Percentiles rank a stretch among this genome's conserved stretches.
phyloP scores from a whole-genome alignment of 2,113 vertebrate species.

The Gnathonemus longibarbis region DNA sequence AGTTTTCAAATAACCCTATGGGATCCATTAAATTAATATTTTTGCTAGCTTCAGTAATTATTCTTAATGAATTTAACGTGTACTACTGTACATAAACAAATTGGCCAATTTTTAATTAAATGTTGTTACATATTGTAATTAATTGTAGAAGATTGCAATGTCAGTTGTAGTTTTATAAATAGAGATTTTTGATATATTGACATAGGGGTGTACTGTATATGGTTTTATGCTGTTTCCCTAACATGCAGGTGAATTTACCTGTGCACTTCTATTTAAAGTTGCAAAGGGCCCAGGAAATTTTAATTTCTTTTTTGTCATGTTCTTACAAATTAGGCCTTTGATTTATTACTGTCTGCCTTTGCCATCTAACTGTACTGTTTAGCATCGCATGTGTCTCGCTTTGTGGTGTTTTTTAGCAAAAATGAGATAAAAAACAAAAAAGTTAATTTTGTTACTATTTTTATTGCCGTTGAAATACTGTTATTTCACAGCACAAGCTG shows the following conservation, averaged over 20 bases:
- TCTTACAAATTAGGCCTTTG: neutral
- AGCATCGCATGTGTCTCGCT: neutral
- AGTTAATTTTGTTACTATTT: neutral
- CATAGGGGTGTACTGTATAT: neutral
- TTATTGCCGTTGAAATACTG: neutral
- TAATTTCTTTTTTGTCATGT: neutral
- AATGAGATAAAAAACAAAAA: neutral
- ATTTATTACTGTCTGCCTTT: neutral
- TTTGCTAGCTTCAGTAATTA: neutral
- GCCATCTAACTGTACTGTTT: neutral
- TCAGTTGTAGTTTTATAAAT: neutral
- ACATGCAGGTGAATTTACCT: neutral
- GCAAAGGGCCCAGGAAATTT: neutral
- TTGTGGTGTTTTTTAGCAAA: neutral
- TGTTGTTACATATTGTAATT: neutral
- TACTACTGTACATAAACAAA: neutral
- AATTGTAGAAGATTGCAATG: neutral
- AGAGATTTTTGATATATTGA: neutral
- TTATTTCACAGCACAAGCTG: neutral
- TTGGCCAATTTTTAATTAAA: neutral
- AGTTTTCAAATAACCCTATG: neutral
- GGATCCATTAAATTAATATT: neutral
- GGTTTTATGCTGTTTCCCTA: neutral
- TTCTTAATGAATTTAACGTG: neutral
- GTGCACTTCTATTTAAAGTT: neutral